Evolutionary conservation across 35 echinoderm and acorn worm genomes (phyloP).

Genomic region (Apostichopus japonicus): DNA sequence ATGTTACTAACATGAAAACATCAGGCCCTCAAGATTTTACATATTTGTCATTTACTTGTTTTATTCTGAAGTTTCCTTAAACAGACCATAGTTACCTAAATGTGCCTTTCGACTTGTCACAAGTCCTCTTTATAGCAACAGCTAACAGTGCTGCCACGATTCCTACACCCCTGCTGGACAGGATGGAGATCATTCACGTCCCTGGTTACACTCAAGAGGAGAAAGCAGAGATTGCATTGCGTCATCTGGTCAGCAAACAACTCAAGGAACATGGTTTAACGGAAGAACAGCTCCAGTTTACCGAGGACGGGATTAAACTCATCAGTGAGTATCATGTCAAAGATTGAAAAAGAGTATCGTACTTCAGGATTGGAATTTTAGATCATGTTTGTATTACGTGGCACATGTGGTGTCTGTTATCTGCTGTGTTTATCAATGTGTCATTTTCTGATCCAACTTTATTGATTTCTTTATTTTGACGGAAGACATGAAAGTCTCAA

Average conservation of each 20-base stretch:
- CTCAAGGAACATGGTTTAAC: constrained; percentile 94
- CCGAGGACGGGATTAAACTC: constrained; percentile 79
- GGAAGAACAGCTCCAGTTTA: constrained; percentile 91
- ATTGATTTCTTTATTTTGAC: no score
- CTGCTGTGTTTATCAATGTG: no score
- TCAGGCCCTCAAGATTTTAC: no score
- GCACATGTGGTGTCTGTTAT: no score
- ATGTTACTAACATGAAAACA: no score
- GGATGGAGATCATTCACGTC: constrained; percentile 96
- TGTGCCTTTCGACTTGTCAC: constrained; percentile 99
- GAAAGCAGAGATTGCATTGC: constrained; percentile 86
- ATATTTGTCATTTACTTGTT: no score
- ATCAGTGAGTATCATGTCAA: constrained; percentile 76
- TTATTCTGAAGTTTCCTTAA: constrained; percentile 24
- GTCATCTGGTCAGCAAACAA: constrained; percentile 88
- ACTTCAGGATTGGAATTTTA: no score
- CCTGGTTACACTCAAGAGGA: constrained; percentile 95
- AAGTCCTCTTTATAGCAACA: constrained; percentile 99
- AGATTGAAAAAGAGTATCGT: neutral
- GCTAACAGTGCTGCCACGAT: constrained; percentile 87
- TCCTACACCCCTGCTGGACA: constrained; percentile 84
- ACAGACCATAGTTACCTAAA: constrained; percentile 82
- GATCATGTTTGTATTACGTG: no score
- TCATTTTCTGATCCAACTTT: no score
- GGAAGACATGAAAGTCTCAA: no score